A percentile compares a stretch with the other conserved stretches of the same genome.
phyloP scores from a whole-genome alignment of 2,888 invertebrate genomes.

The Synanthedon vespiformis region DNA sequence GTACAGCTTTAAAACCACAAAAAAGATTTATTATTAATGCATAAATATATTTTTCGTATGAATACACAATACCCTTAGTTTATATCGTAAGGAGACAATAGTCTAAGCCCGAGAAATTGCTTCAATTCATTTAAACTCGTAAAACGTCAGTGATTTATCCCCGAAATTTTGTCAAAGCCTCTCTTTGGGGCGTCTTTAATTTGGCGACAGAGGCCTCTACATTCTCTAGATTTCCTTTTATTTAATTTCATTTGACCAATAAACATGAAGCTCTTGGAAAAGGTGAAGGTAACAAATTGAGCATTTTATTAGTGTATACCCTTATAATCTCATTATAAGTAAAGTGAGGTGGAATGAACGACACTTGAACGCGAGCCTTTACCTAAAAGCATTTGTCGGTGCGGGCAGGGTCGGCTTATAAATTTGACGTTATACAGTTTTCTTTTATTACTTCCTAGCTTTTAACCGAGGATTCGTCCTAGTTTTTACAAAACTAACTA shows the following conservation, averaged over 20 bases:
- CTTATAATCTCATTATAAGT: conserved; percentile 43
- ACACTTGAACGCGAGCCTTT: conserved; percentile 6
- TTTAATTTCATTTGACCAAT: conserved; percentile 31
- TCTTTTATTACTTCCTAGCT: conserved; percentile 5
- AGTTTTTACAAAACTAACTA: no score
- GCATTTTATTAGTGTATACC: conserved; percentile 52
- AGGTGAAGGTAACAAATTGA: conserved; percentile 50
- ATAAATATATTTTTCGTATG: no score
- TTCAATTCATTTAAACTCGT: no score
- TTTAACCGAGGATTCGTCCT: background rate
- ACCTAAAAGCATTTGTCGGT: background rate
- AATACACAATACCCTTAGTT: no score
- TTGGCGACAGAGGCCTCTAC: no score
- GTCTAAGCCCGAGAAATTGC: no score
- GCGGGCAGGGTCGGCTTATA: conserved; percentile 14
- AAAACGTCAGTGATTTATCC: no score
- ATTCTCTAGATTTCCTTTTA: background rate
- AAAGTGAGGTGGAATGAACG: conserved; percentile 19
- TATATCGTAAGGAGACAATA: no score
- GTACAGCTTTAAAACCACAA: no score
- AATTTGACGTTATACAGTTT: conserved; percentile 8
- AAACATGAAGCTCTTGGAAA: conserved; percentile 32
- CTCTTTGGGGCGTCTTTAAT: no score
- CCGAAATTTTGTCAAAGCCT: no score
- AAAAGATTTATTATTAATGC: no score